phyloP scores from a whole-genome alignment of 2,888 invertebrate species.

The Platynereis dumerilii region DNA sequence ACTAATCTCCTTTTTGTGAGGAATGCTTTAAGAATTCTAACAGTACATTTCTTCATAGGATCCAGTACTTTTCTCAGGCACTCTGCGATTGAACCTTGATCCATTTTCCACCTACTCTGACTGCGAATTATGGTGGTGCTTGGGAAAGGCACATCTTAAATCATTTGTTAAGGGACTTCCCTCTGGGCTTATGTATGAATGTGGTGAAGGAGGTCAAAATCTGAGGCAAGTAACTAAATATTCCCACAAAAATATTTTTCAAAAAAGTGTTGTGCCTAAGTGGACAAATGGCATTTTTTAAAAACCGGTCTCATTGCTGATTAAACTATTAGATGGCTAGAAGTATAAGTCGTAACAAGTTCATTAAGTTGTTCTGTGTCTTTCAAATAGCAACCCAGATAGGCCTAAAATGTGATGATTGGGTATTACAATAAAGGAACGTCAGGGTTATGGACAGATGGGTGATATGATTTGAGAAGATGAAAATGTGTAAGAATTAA shows the following conservation, averaged over 20 bases:
- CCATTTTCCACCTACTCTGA: conserved; percentile 80
- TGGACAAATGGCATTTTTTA: neutral
- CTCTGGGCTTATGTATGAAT: conserved; percentile 79
- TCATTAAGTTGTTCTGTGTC: too few relatives aligned
- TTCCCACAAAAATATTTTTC: neutral
- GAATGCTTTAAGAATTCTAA: too few relatives aligned
- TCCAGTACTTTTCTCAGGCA: conserved; percentile 92
- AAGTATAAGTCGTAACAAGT: too few relatives aligned
- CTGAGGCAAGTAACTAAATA: conserved; percentile 48
- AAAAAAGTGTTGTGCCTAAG: neutral
- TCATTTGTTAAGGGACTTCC: conserved; percentile 78
- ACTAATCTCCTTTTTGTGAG: too few relatives aligned
- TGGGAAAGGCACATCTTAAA: conserved; percentile 88
- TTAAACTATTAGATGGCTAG: too few relatives aligned
- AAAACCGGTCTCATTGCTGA: too few relatives aligned
- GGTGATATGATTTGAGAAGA: too few relatives aligned
- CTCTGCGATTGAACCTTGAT: conserved; percentile 86
- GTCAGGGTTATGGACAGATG: too few relatives aligned
- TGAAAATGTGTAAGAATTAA: too few relatives aligned
- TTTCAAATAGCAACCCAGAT: too few relatives aligned
- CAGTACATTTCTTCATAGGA: conserved; percentile 67
- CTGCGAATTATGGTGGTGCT: conserved; percentile 82
- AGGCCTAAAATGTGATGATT: too few relatives aligned
- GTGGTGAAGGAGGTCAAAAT: conserved; percentile 90
- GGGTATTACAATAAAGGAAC: too few relatives aligned